Base-by-base conservation (phyloP, 2,888 invertebrate genomes). In the Bombylius major region DNA sequence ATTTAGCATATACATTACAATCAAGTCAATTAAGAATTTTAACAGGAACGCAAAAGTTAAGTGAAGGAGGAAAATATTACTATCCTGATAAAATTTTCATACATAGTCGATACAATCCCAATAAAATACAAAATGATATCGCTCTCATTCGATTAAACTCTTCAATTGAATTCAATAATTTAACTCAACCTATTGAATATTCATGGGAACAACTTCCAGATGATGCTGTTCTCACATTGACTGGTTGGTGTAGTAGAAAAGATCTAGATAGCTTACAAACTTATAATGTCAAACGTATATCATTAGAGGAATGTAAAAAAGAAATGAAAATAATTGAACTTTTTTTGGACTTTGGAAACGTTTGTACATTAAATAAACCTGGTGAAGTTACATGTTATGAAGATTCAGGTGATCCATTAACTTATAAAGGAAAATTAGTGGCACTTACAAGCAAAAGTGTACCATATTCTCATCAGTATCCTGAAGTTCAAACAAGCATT, bases 231-330 rank as follows among this genome's bases (percentile, higher is more conserved):
- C 62, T 81, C 9, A 66, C 78, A 7, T 66, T 83, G 1, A 81
- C 81, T 5, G 84, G 83, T 6, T 84, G 84, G 84, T 84, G 84
- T 1, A 75, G 73, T 0, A 68, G 76, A n/a, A n/a, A n/a, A n/a
- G n/a, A n/a, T 0, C 81, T 82, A 5, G 75, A 77, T 55, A 76
- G 78, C 53, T 70, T 83, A 57, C 82, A 82, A 75, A 75, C 75
- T 56, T 65, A n/a, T 83, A 54, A 80, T 6, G 71, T 83, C 1
- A 75, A 72, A 44, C 76, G 79, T n/a, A 76, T 82, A 34, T 76
- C 78, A 0, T 76, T 75, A 55, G 75, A 76, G n/a, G 75, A 79
- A 61, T 82, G 81, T 58, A 75, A 75, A 49, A 73, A 73, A 8
- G 80, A 77, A 62, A 73, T 23, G 77, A 79, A 0, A 82, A 82